These are phyloP conservation scores for Lateolabrax maculatus DNA, from an alignment of 2,797 vertebrate species.

Conservation along the genomic window DNA sequence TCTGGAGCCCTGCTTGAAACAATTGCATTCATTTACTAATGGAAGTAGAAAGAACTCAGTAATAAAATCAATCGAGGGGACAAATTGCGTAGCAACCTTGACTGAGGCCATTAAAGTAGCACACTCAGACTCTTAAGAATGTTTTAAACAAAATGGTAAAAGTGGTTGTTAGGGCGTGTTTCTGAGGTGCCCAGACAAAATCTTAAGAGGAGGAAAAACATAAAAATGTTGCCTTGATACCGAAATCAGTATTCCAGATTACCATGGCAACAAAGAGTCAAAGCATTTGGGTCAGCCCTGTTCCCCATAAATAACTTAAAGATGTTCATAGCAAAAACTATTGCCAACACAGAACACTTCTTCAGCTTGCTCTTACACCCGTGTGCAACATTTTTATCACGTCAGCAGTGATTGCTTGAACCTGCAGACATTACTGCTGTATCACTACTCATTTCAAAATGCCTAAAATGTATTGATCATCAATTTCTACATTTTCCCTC, in stretches of 20 bases:
- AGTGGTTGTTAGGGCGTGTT: neutral
- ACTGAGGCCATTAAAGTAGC: neutral
- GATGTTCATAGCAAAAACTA: constrained; percentile 33
- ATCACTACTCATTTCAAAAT: neutral
- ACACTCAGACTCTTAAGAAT: neutral
- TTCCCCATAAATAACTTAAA: constrained; percentile 49
- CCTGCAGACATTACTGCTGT: neutral
- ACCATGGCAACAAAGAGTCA: constrained; percentile 48
- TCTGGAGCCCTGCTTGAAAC: no score
- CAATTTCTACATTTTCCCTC: neutral
- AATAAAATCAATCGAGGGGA: neutral
- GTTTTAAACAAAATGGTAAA: neutral
- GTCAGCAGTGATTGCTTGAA: constrained; percentile 25
- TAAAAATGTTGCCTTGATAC: neutral
- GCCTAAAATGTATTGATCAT: neutral
- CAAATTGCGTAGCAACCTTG: neutral
- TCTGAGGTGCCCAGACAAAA: neutral
- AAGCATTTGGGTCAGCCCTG: constrained; percentile 21
- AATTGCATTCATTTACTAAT: neutral
- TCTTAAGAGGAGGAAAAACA: neutral
- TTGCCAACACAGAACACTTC: constrained; percentile 16
- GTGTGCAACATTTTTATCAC: constrained; percentile 9
- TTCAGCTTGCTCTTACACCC: neutral
- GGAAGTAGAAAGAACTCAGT: neutral
- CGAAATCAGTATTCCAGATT: no score